These are phyloP conservation scores for Drosophila setosimentum DNA, from an alignment of 2,888 invertebrate genomes.

Conservation along the genomic window DNA sequence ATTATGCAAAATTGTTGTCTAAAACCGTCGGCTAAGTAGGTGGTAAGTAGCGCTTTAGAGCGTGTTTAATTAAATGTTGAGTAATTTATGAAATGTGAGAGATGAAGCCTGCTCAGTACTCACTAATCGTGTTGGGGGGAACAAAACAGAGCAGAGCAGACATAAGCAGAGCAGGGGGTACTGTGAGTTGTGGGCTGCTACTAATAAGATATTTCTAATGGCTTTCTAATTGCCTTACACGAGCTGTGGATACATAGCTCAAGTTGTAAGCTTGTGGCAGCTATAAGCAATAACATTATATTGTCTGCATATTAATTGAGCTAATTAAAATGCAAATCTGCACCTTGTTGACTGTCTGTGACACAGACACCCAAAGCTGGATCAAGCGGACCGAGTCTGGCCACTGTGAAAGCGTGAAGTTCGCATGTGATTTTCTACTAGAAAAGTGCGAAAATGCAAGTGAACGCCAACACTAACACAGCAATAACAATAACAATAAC, in stretches of 20 bases:
- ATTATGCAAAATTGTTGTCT: conserved; percentile 81
- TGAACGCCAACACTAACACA: conserved; percentile 37
- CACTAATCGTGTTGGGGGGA: background rate
- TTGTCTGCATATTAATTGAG: conserved; percentile 66
- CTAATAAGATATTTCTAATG: conserved; percentile 79
- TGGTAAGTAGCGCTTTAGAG: conserved; percentile 82
- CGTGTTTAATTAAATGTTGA: conserved; percentile 82
- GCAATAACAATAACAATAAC: conserved; percentile 10
- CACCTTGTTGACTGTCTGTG: conserved; percentile 17
- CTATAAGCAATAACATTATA: conserved; percentile 71
- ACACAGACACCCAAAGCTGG: background rate
- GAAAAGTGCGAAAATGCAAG: conserved; percentile 72
- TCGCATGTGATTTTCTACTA: conserved; percentile 62
- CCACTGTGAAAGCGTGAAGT: conserved; percentile 71
- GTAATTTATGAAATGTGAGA: conserved; percentile 77
- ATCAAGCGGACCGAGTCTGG: conserved; percentile 17
- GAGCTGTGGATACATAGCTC: conserved; percentile 6
- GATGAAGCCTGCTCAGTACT: conserved; percentile 11
- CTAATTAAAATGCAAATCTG: conserved; percentile 76
- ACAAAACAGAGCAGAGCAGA: background rate
- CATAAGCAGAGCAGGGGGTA: background rate
- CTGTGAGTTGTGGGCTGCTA: conserved; percentile 13
- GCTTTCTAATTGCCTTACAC: conserved; percentile 75
- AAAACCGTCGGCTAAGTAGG: conserved; percentile 79
- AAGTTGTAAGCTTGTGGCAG: conserved; percentile 37